Evolutionary conservation across 1,140 invertebrate species (phyloP).

Genomic region (Pseudomyrmex flavicornis): DNA sequence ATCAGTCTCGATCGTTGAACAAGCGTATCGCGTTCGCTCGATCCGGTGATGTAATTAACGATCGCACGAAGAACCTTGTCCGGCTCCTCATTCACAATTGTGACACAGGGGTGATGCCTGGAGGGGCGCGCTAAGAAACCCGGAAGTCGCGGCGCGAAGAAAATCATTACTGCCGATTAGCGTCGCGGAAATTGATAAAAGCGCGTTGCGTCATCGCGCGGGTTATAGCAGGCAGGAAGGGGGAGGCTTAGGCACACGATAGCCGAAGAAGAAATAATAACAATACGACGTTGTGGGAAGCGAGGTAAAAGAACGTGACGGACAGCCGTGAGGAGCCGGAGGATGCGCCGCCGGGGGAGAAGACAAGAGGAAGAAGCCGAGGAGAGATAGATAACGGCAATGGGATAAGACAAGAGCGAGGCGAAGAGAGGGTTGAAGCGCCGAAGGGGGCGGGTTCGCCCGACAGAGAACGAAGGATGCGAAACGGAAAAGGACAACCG

Average conservation of each 20-base stretch:
- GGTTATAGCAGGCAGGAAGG: neutral
- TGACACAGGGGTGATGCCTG: neutral
- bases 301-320: slow-evolving; percentile 25
- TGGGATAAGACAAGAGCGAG: slow-evolving; percentile 34
- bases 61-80: slow-evolving; percentile 29
- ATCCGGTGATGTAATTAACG: slow-evolving; percentile 5
- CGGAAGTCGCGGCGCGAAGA: slow-evolving; percentile 68
- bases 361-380: slow-evolving; percentile 33
- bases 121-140: slow-evolving; percentile 42
- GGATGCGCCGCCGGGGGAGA: slow-evolving; percentile 42
- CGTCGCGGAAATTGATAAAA: slow-evolving; percentile 73
- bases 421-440: slow-evolving; percentile 12
- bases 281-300: slow-evolving; percentile 49
- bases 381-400: slow-evolving; percentile 58
- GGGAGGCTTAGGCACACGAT: neutral
- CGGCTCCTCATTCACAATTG: slow-evolving; percentile 38
- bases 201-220: slow-evolving; percentile 41
- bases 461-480: slow-evolving; percentile 8
- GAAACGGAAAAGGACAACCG: slow-evolving; percentile 57
- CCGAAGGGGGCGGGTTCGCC: slow-evolving; percentile 47
- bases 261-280: slow-evolving; percentile 49
- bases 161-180: slow-evolving; percentile 73
- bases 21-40: neutral
- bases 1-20: slow-evolving; percentile 2
- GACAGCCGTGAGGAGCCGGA: slow-evolving; percentile 25